phyloP scores from a whole-genome alignment of 2,113 vertebrate genomes.

The Forbesichthys papilliferus region DNA sequence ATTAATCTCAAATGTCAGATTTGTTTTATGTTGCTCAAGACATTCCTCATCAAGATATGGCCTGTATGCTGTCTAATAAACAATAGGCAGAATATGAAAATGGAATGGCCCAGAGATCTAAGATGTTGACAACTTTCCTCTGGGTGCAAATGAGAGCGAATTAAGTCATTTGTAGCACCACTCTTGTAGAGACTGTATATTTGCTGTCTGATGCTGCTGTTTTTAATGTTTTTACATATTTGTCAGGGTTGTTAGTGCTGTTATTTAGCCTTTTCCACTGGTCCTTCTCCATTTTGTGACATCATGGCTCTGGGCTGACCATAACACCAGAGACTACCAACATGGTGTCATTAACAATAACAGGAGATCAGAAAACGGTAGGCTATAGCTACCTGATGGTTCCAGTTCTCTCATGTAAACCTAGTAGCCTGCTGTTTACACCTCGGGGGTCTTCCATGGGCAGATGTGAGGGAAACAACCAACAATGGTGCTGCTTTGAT shows the following conservation, averaged over 20 bases:
- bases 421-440: too few relatives aligned
- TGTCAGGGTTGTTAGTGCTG: conserved; percentile 4
- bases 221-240: neutral
- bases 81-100: conserved; percentile 8
- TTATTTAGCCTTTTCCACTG: neutral
- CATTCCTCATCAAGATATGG: neutral
- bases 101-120: neutral
- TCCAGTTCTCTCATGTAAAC: too few relatives aligned
- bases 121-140: conserved; percentile 6
- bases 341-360: too few relatives aligned
- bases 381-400: too few relatives aligned
- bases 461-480: neutral
- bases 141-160: conserved; percentile 28
- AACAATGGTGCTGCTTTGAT: neutral
- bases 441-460: too few relatives aligned
- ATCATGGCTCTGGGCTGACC: neutral
- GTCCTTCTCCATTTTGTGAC: conserved; percentile 14
- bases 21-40: neutral
- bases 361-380: too few relatives aligned
- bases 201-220: conserved; percentile 9
- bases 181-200: neutral
- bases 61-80: neutral
- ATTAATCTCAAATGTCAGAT: neutral
- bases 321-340: too few relatives aligned
- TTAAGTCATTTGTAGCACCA: conserved; percentile 4